Conservation (phyloP, 2,797 vertebrate genomes). For the Alca torda region DNA sequence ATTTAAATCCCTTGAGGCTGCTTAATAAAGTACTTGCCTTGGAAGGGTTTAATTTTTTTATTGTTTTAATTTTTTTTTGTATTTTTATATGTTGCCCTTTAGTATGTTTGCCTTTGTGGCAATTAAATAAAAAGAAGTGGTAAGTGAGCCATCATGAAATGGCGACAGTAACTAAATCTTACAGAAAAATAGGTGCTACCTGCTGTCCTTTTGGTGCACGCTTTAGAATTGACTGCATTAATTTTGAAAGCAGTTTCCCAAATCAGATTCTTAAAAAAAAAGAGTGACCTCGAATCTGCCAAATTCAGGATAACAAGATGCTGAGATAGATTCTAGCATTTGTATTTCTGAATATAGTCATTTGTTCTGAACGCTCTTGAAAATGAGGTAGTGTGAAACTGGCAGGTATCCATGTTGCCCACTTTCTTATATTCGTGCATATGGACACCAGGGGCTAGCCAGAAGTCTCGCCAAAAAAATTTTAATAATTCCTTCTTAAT, state of each 20-base stretch:
- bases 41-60: background rate
- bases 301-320: background rate
- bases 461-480: background rate
- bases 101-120: background rate
- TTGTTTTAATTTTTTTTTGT: background rate
- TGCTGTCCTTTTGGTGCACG: background rate
- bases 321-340: background rate
- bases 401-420: background rate
- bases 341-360: background rate
- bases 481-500: background rate
- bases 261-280: background rate
- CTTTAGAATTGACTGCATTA: background rate
- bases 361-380: conserved; percentile 34
- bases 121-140: background rate
- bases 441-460: background rate
- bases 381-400: background rate
- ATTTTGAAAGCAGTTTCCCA: background rate
- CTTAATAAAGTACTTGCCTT: background rate
- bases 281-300: background rate
- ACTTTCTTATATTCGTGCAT: background rate
- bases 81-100: background rate
- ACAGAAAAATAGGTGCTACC: background rate
- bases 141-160: background rate
- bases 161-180: background rate
- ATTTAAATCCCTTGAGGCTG: background rate